Percentiles rank a stretch among this genome's conserved stretches.
Conservation (phyloP, 2,113 vertebrate genomes). For the Tinamus guttatus region DNA sequence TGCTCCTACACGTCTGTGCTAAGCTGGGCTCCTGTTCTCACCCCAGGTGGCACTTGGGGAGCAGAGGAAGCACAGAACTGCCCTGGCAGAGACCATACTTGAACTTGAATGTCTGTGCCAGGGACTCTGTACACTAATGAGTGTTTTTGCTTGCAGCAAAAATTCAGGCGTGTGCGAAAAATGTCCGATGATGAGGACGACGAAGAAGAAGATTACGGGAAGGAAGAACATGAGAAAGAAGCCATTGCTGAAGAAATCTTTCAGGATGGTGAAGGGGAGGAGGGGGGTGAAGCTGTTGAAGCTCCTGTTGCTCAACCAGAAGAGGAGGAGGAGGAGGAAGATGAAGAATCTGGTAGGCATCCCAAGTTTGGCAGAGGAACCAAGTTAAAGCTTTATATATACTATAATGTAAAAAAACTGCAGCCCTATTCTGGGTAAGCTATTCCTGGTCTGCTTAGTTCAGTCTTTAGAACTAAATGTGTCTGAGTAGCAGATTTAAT, state of each 20-base stretch:
- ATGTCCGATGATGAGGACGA: constrained; percentile 97
- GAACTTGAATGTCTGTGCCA: not conserved
- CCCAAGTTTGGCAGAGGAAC: not conserved
- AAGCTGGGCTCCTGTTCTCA: not conserved
- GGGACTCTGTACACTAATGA: not conserved
- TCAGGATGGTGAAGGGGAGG: constrained; percentile 93
- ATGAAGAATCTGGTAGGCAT: constrained; percentile 91
- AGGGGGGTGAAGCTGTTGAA: constrained; percentile 86
- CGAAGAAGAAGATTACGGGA: constrained; percentile 86
- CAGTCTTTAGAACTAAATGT: rapidly evolving
- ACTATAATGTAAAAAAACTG: not conserved
- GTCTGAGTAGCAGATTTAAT: not conserved
- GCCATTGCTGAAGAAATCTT: constrained; percentile 96
- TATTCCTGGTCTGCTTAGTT: not conserved
- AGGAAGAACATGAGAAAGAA: constrained; percentile 92
- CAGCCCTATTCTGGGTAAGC: not conserved
- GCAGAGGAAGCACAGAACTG: not conserved
- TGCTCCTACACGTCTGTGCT: not conserved
- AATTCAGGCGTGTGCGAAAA: constrained; percentile 93
- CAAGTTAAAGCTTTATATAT: not conserved
- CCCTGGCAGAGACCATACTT: not conserved
- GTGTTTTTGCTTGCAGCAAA: constrained; percentile 83
- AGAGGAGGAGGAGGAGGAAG: constrained; percentile 93
- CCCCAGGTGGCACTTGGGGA: not conserved
- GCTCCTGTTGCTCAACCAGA: constrained; percentile 80